Evolutionary conservation across 2,797 vertebrate genomes (phyloP).

Genomic region (Podarcis lilfordi): DNA sequence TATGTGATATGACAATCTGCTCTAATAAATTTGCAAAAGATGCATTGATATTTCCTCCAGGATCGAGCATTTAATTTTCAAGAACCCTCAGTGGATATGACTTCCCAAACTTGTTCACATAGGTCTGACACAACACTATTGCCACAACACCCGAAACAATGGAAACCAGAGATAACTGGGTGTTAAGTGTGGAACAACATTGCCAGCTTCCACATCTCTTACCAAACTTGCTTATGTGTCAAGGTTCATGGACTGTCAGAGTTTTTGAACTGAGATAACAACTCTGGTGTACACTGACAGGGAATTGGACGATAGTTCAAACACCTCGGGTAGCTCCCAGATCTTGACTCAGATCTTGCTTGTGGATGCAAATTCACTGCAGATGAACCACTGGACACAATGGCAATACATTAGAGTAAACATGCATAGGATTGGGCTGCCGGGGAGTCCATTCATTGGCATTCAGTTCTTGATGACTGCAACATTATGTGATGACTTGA

Average conservation of each 20-base stretch:
- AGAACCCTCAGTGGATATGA: background rate
- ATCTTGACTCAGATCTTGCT: too few relatives aligned
- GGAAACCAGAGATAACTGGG: background rate
- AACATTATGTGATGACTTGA: too few relatives aligned
- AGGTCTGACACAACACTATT: background rate
- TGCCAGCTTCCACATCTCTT: background rate
- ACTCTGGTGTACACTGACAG: too few relatives aligned
- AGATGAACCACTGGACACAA: too few relatives aligned
- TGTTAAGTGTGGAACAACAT: background rate
- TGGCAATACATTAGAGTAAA: background rate
- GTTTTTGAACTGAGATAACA: background rate
- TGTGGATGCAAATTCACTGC: too few relatives aligned
- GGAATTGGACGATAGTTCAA: too few relatives aligned
- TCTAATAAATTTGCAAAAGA: slow-evolving; percentile 1
- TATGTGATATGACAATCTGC: slow-evolving; percentile 3
- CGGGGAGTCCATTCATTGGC: too few relatives aligned
- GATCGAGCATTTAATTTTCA: slow-evolving; percentile 5
- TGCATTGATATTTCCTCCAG: background rate
- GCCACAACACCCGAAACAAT: background rate
- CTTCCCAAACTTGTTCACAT: background rate
- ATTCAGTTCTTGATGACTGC: too few relatives aligned
- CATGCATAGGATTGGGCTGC: background rate
- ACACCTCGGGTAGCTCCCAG: too few relatives aligned
- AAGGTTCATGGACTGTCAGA: background rate
- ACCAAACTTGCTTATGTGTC: background rate